Percentiles rank a stretch among this genome's conserved stretches.
Evolutionary conservation across 2,113 vertebrate genomes (phyloP).

Genomic region (Oreochromis spilurus): DNA sequence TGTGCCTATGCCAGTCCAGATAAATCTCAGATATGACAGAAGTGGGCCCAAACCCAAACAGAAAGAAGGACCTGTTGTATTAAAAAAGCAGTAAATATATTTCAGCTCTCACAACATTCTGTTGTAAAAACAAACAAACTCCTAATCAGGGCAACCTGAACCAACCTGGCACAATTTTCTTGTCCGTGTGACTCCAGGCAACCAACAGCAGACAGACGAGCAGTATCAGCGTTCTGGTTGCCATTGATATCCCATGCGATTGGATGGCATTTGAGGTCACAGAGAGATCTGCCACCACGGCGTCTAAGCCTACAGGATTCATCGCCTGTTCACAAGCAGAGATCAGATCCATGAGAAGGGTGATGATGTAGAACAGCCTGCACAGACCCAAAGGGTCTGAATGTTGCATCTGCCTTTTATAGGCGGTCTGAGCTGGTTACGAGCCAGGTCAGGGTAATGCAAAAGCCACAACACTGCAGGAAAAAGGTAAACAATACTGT

Average conservation of each 20-base stretch:
- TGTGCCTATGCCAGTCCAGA: conserved; percentile 88
- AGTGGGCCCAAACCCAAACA: conserved; percentile 78
- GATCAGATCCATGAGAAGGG: conserved; percentile 42
- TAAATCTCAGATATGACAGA: conserved; percentile 69
- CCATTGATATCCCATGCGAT: conserved; percentile 14
- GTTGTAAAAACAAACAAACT: background rate
- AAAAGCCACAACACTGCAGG: conserved; percentile 76
- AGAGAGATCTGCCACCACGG: conserved; percentile 65
- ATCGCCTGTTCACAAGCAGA: conserved; percentile 36
- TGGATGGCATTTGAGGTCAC: conserved; percentile 56
- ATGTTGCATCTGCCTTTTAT: conserved; percentile 49
- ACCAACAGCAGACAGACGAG: conserved; percentile 77
- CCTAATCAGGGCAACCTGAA: background rate
- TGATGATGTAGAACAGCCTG: background rate
- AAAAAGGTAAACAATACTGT: conserved; percentile 63
- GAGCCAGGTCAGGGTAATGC: conserved; percentile 70
- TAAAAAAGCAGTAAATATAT: background rate
- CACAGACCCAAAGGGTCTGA: background rate
- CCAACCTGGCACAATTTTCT: conserved; percentile 82
- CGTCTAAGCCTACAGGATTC: conserved; percentile 35
- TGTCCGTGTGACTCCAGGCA: conserved; percentile 74
- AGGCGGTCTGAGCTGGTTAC: conserved; percentile 20
- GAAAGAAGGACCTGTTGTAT: conserved; percentile 82
- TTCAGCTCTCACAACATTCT: background rate
- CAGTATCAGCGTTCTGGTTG: conserved; percentile 74